Percentiles rank a stretch among this genome's conserved stretches.
These are phyloP conservation scores for Myotis myotis DNA, from an alignment of 2,797 vertebrate species.

Conservation along the genomic window DNA sequence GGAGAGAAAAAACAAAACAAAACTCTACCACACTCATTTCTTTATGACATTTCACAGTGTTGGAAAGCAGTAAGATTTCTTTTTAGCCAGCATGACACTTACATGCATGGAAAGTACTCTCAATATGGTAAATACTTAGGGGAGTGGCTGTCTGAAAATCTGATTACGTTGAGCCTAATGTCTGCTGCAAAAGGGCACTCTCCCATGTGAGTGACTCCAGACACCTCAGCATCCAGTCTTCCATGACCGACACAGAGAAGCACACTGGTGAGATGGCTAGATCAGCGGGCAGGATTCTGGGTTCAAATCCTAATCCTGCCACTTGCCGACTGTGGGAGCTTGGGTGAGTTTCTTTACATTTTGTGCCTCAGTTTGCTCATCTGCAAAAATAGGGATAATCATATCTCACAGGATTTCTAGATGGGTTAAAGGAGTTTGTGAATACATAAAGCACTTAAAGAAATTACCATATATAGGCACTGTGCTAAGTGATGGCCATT, in stretches of 20 bases:
- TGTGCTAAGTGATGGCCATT: background rate
- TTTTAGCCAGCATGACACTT: background rate
- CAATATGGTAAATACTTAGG: background rate
- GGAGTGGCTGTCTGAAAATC: background rate
- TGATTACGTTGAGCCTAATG: background rate
- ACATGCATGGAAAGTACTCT: background rate
- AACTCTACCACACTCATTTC: background rate
- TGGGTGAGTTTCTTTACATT: background rate
- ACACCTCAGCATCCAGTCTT: background rate
- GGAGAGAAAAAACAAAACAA: background rate
- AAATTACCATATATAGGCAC: background rate
- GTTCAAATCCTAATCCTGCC: background rate
- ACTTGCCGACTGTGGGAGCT: background rate
- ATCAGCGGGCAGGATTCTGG: background rate
- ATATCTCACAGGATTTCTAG: background rate
- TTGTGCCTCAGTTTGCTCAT: background rate
- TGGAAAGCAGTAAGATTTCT: background rate
- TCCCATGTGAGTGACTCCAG: background rate
- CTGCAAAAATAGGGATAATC: background rate
- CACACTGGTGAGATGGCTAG: background rate
- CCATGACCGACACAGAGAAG: background rate
- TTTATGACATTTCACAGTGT: background rate
- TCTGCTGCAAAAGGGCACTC: background rate
- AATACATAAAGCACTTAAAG: background rate
- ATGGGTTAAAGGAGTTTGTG: background rate